Evolutionary conservation across 2,888 invertebrate genomes (phyloP).

Genomic region (Plemyria rubiginata): DNA sequence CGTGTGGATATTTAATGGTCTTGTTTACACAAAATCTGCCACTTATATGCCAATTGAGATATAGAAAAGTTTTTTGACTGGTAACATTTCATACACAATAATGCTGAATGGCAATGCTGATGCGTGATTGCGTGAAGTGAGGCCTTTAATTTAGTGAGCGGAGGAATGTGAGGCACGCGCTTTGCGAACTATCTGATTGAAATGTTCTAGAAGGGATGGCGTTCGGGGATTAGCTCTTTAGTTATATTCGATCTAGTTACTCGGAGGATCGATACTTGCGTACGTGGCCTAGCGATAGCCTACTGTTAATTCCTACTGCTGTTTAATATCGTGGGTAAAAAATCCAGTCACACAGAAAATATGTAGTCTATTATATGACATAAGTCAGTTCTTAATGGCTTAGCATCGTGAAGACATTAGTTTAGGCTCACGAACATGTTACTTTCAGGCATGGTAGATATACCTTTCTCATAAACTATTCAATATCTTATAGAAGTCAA

Average conservation of each 20-base stretch:
- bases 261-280: neutral
- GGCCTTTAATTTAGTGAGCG: conserved; percentile 10
- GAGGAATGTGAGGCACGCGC: conserved; percentile 15
- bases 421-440: too few species aligned
- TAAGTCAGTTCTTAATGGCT: too few species aligned
- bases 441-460: too few species aligned
- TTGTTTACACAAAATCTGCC: too few species aligned
- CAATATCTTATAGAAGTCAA: too few species aligned
- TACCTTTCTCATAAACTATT: too few species aligned
- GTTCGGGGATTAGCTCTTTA: conserved; percentile 20
- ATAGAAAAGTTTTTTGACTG: too few species aligned
- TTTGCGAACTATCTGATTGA: conserved; percentile 17
- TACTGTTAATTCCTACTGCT: neutral
- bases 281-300: neutral
- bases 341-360: neutral
- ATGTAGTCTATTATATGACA: too few species aligned
- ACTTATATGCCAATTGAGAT: too few species aligned
- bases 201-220: conserved; percentile 9
- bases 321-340: neutral
- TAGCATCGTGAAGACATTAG: too few species aligned
- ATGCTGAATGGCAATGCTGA: neutral
- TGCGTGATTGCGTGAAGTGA: conserved; percentile 6
- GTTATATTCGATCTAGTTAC: conserved; percentile 3
- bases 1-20: too few species aligned
- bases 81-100: neutral